phyloP scores from a whole-genome alignment of 2,113 vertebrate genomes.

The Macheiramphus alcinus region DNA sequence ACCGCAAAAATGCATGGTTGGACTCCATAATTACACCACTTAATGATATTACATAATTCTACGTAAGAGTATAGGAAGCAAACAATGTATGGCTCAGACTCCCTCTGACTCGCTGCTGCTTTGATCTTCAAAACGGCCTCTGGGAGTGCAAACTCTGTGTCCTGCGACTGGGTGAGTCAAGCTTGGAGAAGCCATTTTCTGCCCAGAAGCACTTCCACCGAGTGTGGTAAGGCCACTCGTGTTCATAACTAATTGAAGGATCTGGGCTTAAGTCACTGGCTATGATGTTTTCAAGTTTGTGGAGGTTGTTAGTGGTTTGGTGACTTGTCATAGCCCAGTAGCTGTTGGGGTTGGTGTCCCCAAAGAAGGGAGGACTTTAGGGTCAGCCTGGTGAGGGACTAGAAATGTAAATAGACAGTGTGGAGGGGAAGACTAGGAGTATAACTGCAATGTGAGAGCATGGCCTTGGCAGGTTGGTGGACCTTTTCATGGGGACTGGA shows the following conservation, averaged over 20 bases:
- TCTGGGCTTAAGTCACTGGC: background rate
- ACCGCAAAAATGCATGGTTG: background rate
- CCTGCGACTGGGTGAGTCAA: rapidly evolving
- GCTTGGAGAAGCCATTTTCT: background rate
- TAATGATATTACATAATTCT: background rate
- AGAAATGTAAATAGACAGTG: background rate
- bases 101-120: background rate
- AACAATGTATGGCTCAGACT: background rate
- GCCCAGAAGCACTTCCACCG: background rate
- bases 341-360: background rate
- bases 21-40: background rate
- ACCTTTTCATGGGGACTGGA: background rate
- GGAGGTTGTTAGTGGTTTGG: background rate
- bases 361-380: background rate
- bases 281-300: background rate
- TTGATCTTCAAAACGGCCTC: background rate
- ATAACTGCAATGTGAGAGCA: background rate
- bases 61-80: background rate
- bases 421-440: background rate
- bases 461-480: background rate
- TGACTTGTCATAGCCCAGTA: background rate
- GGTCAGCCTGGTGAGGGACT: background rate
- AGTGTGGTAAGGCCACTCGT: background rate
- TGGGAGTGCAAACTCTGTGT: background rate
- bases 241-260: background rate